Conservation (phyloP, 2,113 vertebrate species). For the Bucco capensis region DNA sequence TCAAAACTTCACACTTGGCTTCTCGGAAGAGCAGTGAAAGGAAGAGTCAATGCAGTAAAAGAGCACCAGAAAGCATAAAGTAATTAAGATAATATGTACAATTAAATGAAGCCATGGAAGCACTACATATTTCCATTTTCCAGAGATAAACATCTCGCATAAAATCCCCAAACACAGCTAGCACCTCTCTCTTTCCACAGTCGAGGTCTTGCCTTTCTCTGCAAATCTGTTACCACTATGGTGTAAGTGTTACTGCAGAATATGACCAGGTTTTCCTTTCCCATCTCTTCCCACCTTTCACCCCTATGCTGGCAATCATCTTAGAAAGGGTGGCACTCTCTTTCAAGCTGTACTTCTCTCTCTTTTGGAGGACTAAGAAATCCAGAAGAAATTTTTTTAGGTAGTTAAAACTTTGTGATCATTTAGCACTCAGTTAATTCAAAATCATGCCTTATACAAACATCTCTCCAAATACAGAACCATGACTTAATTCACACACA, state of each 20-base stretch:
- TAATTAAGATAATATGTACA: background rate
- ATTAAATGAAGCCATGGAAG: background rate
- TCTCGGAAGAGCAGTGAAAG: background rate
- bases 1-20: background rate
- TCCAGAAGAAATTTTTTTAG: background rate
- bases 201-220: background rate
- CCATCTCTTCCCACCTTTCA: background rate
- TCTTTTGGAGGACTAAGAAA: background rate
- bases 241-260: background rate
- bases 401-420: background rate
- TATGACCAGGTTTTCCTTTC: background rate
- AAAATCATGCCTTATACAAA: background rate
- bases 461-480: background rate
- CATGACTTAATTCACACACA: background rate
- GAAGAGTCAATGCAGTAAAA: background rate
- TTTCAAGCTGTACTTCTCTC: background rate
- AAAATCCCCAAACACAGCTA: background rate
- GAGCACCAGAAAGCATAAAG: background rate
- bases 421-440: background rate
- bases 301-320: background rate
- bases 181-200: fast-evolving
- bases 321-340: background rate
- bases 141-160: background rate
- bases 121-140: background rate
- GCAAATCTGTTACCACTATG: background rate